Conservation (phyloP, 2,797 vertebrate species). For the Notolabrus celidotus region DNA sequence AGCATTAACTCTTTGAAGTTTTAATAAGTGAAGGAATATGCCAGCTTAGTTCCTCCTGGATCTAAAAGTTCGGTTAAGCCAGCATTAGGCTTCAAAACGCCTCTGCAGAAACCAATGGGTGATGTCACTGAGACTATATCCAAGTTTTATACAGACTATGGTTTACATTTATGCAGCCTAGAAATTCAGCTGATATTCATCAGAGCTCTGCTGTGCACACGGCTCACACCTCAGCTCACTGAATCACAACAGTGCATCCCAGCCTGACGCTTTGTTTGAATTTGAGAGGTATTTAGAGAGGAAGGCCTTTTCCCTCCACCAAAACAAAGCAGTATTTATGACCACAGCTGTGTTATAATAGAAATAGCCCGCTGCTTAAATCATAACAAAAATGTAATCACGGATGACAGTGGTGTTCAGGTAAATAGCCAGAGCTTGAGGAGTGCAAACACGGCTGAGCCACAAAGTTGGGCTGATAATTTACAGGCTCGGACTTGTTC, state of each 20-base stretch:
- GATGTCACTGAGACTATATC: constrained; percentile 2
- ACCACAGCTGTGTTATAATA: constrained; percentile 33
- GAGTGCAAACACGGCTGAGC: constrained; percentile 7
- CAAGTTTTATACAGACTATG: too few relatives aligned
- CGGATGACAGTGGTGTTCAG: constrained; percentile 47
- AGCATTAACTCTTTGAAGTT: too few relatives aligned
- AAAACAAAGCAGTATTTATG: constrained; percentile 51
- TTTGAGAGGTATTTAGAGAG: constrained; percentile 48
- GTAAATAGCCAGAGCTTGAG: constrained; percentile 31
- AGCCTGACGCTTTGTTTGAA: constrained; percentile 61
- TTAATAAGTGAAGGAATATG: too few relatives aligned
- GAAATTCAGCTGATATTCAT: constrained; percentile 22
- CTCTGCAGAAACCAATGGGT: too few relatives aligned
- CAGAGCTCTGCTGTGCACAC: constrained; percentile 17
- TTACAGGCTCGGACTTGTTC: constrained; percentile 12
- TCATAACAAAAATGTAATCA: constrained; percentile 47
- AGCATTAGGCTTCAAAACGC: too few relatives aligned
- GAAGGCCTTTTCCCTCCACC: constrained; percentile 32
- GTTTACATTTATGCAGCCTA: too few relatives aligned
- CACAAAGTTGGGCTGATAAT: constrained; percentile 13
- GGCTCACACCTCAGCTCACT: constrained; percentile 35
- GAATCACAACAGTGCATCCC: constrained; percentile 46
- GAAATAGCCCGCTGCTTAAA: constrained; percentile 17
- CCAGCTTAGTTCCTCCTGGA: too few relatives aligned
- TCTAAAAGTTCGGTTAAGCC: too few relatives aligned